Base-by-base conservation (phyloP, 64 coral and sea anemone species). In the Pocillopora damicornis region DNA sequence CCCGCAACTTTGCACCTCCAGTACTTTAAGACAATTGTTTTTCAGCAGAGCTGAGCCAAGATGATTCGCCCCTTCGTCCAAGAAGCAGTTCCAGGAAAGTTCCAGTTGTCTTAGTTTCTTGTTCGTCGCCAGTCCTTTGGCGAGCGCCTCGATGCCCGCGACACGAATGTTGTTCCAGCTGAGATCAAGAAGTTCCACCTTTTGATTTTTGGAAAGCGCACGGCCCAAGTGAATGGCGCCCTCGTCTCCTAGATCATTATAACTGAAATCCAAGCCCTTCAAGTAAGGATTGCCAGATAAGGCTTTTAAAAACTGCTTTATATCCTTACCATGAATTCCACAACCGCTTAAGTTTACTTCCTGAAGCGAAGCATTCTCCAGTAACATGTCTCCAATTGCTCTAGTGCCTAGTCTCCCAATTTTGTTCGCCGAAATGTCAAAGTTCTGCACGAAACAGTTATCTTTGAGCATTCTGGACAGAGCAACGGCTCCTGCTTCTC, bases 61-160 rank as follows among this genome's bases (percentile, higher is more conserved):
- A 63, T 63, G 57, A n/a, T 10, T 78, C 6, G 88, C 79, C 34
- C 92, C 92, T 9, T 37, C 61, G 82, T 89, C 74, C 59, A 60
- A 69, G 62, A 93, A 81, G 35, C 87, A 75, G 64, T 93, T 93
- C 79, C 92, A 93, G 15, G 92, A 85, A 13, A 93, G 68, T 30
- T 86, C 62, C 9, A 93, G 92, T 14, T 93, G 81, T 35, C 15
- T 35, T 20, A 93, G 26, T 20, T 38, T 63, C 17, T 67, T 45
- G 37, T 93, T 93, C 0, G 15, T 61, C 9, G 73, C 35, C 13
- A 93, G 79, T 58, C 87, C 92, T 3, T 67, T 72, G 13, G 86
- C 56, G 9, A 93, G 56, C 15, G 75, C 87, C 34, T 73, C 61
- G 12, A 74, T 71, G 17, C 80, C 87, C 18, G 18, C 17, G 3